phyloP scores from a whole-genome alignment of 2,113 vertebrate genomes.

The Rhizomys pruinosus region DNA sequence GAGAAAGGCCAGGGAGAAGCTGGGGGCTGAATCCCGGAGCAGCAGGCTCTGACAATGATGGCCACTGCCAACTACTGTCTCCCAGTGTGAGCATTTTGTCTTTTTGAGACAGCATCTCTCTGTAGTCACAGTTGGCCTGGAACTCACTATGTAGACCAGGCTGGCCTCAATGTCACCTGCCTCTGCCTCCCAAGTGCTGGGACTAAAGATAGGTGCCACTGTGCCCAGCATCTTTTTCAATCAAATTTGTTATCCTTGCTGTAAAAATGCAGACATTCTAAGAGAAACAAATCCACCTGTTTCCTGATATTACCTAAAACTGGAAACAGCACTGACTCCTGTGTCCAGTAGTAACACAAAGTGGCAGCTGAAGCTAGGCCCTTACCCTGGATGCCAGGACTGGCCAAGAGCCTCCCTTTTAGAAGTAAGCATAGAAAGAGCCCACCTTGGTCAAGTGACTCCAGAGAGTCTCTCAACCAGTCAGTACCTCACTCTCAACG shows the following conservation, averaged over 20 bases:
- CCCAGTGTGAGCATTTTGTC: accelerated
- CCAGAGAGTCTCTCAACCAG: neutral
- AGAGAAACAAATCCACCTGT: neutral
- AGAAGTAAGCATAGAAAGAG: no score
- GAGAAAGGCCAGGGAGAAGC: neutral
- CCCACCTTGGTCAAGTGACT: neutral
- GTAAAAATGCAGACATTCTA: neutral
- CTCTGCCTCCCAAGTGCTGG: no score
- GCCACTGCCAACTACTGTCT: neutral
- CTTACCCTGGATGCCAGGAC: no score
- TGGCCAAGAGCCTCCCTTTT: neutral
- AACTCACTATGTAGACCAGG: no score
- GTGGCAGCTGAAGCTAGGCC: neutral
- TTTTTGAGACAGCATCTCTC: no score
- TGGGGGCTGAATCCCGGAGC: neutral
- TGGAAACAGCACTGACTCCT: neutral
- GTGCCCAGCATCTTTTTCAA: neutral
- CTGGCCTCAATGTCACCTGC: no score
- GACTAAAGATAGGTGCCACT: no score
- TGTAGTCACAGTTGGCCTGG: no score
- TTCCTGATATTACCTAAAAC: neutral
- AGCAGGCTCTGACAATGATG: neutral
- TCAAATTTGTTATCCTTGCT: neutral
- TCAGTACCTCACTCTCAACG: neutral
- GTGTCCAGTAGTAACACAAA: neutral